Percentiles rank a stretch among this genome's conserved stretches.
Conservation (phyloP, 2,888 invertebrate species). For the Aricia artaxerxes region DNA sequence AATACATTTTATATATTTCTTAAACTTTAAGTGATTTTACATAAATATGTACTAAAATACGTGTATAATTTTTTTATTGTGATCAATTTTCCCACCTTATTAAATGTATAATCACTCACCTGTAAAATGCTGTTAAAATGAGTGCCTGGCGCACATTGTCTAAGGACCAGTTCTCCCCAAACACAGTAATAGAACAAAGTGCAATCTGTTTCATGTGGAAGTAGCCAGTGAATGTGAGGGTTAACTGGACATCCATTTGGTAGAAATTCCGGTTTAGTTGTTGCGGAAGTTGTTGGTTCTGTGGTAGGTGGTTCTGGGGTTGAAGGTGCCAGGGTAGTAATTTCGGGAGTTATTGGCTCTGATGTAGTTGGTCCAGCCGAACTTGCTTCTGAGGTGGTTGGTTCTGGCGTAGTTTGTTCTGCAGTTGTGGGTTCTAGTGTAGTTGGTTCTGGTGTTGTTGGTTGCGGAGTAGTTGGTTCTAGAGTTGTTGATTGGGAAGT, state of each 20-base stretch:
- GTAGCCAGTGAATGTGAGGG: conserved; percentile 58
- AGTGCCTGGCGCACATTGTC: conserved; percentile 49
- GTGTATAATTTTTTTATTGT: not conserved
- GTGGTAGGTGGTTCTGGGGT: conserved; percentile 27
- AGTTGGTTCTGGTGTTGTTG: conserved; percentile 34
- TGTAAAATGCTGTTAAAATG: conserved; percentile 60
- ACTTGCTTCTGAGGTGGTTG: too few species aligned
- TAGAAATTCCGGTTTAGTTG: conserved; percentile 45
- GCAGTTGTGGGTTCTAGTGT: conserved; percentile 34
- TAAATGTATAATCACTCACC: conserved; percentile 46
- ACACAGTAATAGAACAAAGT: conserved; percentile 65
- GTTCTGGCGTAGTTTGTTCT: conserved; percentile 4
- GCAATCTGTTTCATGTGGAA: conserved; percentile 58
- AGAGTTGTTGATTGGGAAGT: not conserved
- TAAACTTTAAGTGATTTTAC: too few species aligned
- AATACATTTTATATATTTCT: too few species aligned
- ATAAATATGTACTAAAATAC: too few species aligned
- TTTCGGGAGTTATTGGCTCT: not conserved
- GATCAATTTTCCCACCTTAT: not conserved
- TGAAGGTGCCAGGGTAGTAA: conserved; percentile 27
- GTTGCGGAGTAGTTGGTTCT: not conserved
- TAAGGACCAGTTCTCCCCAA: conserved; percentile 53
- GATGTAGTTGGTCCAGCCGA: conserved; percentile 13
- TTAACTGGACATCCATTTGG: conserved; percentile 65
- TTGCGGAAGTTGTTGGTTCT: not conserved